These are phyloP conservation scores for Amphipyra tragopoginis DNA, from an alignment of 2,888 invertebrate species.

Conservation along the genomic window DNA sequence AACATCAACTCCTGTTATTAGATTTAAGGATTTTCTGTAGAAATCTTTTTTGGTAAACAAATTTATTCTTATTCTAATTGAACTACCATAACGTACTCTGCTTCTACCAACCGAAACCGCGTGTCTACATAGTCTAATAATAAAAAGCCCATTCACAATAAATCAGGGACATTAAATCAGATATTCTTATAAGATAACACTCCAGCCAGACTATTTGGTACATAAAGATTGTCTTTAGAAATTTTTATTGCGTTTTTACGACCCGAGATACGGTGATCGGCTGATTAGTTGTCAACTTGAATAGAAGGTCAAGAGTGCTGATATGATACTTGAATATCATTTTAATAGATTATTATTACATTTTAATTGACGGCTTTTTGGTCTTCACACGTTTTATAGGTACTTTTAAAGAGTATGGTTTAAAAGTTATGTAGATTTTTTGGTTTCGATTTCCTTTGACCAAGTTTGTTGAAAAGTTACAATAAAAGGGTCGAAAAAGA, in stretches of 20 bases:
- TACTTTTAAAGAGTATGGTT: neutral
- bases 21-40: too few relatives aligned
- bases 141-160: constrained; percentile 64
- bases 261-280: constrained; percentile 35
- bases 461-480: neutral
- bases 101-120: constrained; percentile 6
- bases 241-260: constrained; percentile 70
- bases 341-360: constrained; percentile 58
- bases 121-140: constrained; percentile 57
- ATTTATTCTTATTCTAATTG: too few relatives aligned
- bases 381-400: constrained; percentile 37
- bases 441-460: constrained; percentile 11
- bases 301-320: constrained; percentile 36
- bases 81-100: neutral
- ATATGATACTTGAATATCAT: constrained; percentile 53
- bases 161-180: constrained; percentile 64
- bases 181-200: constrained; percentile 63
- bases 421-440: neutral
- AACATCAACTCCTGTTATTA: too few relatives aligned
- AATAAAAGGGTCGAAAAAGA: too few relatives aligned
- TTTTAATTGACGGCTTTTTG: constrained; percentile 49
- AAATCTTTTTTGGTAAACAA: too few relatives aligned
- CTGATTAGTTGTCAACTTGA: constrained; percentile 42
- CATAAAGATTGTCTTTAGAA: constrained; percentile 65
- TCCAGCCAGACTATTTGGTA: constrained; percentile 44